Base-by-base conservation (phyloP, 2,113 vertebrate species). In the Peucedramus taeniatus region DNA sequence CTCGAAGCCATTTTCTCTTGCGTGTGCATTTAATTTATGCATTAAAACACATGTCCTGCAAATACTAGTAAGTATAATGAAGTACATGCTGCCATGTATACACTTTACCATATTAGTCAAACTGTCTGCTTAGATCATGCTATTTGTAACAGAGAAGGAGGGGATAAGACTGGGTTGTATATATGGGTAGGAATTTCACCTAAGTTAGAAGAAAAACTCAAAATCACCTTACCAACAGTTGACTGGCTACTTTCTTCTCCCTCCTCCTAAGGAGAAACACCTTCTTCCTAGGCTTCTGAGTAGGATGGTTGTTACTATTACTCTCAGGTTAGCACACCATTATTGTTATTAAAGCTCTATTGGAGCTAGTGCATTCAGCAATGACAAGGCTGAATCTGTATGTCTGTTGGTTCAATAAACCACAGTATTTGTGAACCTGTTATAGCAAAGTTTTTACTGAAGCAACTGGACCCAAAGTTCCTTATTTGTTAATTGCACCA, bases 401-500 rank as follows among this genome's bases (percentile, higher is more conserved):
- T 59, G 24, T 59, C 22, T 81, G 22, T 39, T 45, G 23, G 33
- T 66, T n/a, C 51, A 44, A 44, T 44, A 45, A 59, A 51, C 23
- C 8, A 11, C 15, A 28, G 13, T 44, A 39, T 39, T 44, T 51
- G 18, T 59, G 44, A 74, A 51, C 14, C 23, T 51, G 27, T 30
- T 37, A 45, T 14, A 24, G 23, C 8, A 16, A 74, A 50, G 44
- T 20, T 51, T 18, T 66, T 33, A n/a, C 15, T 74, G 59, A 59
- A 74, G 15, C 0, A 0, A 44, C 7, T 6, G 31, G 18, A 56
- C 27, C 59, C 6, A 2, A 72, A 42, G 9, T 33, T 16, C 23
- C 2, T 0, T 9, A 19, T 8, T 33, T 5, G 13, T 28, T 51
- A 65, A 39, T 30, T 0, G 1, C 28, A n/a, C 18, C 20, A 9